These are phyloP conservation scores for Brachionus calyciflorus DNA, from an alignment of 1,140 invertebrate genomes.

Conservation along the genomic window DNA sequence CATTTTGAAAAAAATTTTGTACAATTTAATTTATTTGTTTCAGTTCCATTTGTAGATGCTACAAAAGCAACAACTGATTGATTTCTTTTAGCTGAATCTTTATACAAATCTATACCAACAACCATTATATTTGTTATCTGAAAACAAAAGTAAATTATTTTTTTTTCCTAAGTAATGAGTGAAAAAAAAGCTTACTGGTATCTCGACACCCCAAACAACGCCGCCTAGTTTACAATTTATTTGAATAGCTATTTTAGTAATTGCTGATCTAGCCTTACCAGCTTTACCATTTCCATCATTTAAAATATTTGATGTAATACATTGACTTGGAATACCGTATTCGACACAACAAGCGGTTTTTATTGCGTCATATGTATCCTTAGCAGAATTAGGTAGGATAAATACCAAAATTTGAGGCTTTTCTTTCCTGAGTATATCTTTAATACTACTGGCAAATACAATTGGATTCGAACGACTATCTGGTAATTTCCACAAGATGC, in stretches of 20 bases:
- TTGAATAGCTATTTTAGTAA: slow-evolving; percentile 85
- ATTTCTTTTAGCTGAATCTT: not conserved
- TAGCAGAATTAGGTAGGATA: slow-evolving; percentile 14
- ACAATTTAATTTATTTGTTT: slow-evolving; percentile 5
- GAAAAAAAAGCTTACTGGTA: slow-evolving; percentile 70
- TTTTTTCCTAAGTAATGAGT: slow-evolving; percentile 79
- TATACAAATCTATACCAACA: slow-evolving; percentile 1
- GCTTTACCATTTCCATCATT: not conserved
- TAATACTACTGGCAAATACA: slow-evolving; percentile 2
- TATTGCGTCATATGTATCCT: slow-evolving; percentile 31
- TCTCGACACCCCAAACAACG: slow-evolving; percentile 77
- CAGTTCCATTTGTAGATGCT: not conserved
- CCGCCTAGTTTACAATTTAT: slow-evolving; percentile 94
- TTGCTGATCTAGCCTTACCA: slow-evolving; percentile 62
- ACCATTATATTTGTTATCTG: slow-evolving; percentile 66
- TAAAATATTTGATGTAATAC: not conserved
- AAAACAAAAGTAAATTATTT: slow-evolving; percentile 66
- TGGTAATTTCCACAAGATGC: not conserved
- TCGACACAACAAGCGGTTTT: slow-evolving; percentile 31
- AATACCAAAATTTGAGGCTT: slow-evolving; percentile 17
- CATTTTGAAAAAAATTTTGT: slow-evolving; percentile 45
- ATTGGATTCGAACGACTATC: not conserved
- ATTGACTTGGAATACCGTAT: slow-evolving; percentile 27
- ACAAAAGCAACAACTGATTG: slow-evolving; percentile 3
- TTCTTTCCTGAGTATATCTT: not conserved